Evolutionary conservation across 2,888 invertebrate genomes (phyloP).

Genomic region (Ophonus ardosiacus): DNA sequence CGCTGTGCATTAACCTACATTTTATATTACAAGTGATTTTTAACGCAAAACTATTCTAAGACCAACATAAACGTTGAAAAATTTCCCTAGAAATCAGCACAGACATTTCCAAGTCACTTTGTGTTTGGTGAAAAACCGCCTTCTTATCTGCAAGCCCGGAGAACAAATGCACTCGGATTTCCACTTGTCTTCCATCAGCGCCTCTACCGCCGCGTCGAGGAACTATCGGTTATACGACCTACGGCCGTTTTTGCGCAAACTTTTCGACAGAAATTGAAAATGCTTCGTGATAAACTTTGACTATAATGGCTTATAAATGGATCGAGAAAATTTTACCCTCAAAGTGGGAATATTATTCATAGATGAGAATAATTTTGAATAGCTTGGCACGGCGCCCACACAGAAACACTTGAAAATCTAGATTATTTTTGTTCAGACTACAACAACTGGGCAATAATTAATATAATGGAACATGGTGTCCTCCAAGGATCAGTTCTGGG

Average conservation of each 20-base stretch:
- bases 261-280: conserved; percentile 27
- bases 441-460: not conserved
- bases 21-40: conserved; percentile 30
- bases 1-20: conserved; percentile 8
- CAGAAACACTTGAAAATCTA: too few species aligned
- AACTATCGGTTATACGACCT: not conserved
- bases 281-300: conserved; percentile 7
- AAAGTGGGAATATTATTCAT: not conserved
- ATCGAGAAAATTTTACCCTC: not conserved
- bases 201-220: not conserved
- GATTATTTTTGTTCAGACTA: too few species aligned
- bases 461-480: too few species aligned
- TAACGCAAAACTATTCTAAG: conserved; percentile 17
- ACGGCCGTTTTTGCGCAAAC: not conserved
- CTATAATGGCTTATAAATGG: conserved; percentile 24
- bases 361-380: not conserved
- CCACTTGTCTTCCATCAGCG: conserved; percentile 44
- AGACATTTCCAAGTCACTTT: conserved; percentile 27
- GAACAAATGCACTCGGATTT: conserved; percentile 40
- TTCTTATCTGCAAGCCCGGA: conserved; percentile 18
- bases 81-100: conserved; percentile 1
- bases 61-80: conserved; percentile 16
- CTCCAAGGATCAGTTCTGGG: too few species aligned
- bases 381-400: too few species aligned
- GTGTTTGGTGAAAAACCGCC: conserved; percentile 1